Conservation (phyloP, 2,113 vertebrate species). For the Chaetodon trifascialis region DNA sequence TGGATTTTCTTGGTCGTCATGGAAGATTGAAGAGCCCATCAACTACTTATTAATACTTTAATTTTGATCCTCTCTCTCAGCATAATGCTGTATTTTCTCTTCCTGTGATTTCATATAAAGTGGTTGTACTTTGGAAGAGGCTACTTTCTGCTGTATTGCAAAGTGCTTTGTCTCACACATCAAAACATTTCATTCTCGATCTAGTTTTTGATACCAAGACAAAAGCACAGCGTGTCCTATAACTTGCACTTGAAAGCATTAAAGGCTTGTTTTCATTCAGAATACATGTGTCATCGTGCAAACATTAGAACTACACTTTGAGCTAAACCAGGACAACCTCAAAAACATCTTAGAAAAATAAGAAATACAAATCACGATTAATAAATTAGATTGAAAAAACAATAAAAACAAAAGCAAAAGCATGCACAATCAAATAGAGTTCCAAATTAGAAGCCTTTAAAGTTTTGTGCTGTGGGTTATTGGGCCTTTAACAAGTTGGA, state of each 20-base stretch:
- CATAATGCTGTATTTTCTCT: not conserved
- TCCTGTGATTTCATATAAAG: not conserved
- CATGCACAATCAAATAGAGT: not conserved
- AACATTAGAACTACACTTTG: not conserved
- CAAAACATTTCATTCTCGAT: not conserved
- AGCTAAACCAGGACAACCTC: not conserved
- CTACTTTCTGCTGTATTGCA: not conserved
- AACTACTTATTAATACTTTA: not conserved
- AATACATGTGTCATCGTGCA: not conserved
- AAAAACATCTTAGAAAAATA: not conserved
- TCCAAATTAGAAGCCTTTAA: not conserved
- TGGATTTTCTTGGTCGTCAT: not conserved
- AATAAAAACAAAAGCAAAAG: not conserved
- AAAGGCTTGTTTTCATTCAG: not conserved
- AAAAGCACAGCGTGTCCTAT: not conserved
- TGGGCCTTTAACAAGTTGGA: constrained; percentile 43
- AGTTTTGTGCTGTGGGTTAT: constrained; percentile 38
- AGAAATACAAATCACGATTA: not conserved
- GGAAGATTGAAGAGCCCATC: not conserved
- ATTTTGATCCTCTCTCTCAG: not conserved
- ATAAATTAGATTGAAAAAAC: not conserved
- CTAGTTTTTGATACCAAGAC: not conserved
- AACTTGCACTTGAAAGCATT: not conserved
- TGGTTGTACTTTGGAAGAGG: not conserved
- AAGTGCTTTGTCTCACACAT: not conserved